A percentile compares a stretch with the other conserved stretches of the same genome.
phyloP scores from a whole-genome alignment of 2,888 invertebrate species.

The Apamea sordens region DNA sequence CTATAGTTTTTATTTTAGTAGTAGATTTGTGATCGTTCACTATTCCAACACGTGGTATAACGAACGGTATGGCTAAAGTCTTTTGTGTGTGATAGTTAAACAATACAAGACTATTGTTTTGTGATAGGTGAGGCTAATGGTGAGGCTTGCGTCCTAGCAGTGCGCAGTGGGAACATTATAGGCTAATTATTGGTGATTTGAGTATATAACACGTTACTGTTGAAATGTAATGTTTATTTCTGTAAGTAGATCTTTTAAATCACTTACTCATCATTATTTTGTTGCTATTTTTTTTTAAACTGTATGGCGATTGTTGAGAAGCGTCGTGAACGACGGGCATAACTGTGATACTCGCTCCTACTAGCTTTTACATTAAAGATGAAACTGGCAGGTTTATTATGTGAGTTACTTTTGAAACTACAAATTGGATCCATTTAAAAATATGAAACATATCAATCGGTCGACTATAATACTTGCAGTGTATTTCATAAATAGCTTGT shows the following conservation, averaged over 20 bases:
- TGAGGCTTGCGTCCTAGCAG: too few relatives aligned
- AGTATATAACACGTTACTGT: background rate
- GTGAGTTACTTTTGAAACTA: background rate
- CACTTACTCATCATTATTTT: too few relatives aligned
- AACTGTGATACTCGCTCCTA: slow-evolving; percentile 20
- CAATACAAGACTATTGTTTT: background rate
- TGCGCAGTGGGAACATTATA: too few relatives aligned
- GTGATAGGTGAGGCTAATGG: background rate
- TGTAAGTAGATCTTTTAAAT: too few relatives aligned
- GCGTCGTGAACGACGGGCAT: background rate
- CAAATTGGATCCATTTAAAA: background rate
- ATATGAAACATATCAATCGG: background rate
- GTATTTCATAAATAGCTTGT: background rate
- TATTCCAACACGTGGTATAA: background rate
- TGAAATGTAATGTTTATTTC: background rate
- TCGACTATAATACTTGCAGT: background rate
- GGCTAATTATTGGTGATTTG: background rate
- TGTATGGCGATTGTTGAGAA: too few relatives aligned
- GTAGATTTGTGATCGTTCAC: background rate
- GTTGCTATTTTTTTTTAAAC: too few relatives aligned
- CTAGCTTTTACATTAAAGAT: slow-evolving; percentile 36
- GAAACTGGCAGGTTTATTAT: background rate
- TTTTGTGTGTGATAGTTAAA: background rate
- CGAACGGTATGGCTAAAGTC: background rate
- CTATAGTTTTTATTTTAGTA: background rate